A percentile compares a stretch with the other conserved stretches of the same genome.
phyloP scores from a whole-genome alignment of 2,113 vertebrate species.

The Mirounga angustirostris region DNA sequence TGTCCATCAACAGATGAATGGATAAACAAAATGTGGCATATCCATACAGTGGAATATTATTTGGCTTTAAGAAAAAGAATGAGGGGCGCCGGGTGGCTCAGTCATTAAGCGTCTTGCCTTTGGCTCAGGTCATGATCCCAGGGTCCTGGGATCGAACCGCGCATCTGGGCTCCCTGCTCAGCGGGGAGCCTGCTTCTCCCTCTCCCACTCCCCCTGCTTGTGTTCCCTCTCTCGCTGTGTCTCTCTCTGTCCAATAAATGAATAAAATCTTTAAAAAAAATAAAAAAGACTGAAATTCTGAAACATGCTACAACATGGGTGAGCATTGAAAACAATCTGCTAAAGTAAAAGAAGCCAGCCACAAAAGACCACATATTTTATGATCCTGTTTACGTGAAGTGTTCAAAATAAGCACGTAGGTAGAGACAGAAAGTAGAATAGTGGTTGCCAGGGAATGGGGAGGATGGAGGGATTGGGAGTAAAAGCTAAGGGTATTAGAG shows the following conservation, averaged over 20 bases:
- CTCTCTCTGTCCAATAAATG: neutral
- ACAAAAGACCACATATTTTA: conserved; percentile 1
- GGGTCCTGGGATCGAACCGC: neutral
- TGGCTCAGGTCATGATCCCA: neutral
- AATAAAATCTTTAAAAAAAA: neutral
- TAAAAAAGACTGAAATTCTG: neutral
- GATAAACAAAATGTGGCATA: neutral
- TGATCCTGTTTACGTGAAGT: neutral
- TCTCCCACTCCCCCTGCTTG: neutral
- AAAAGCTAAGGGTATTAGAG: neutral
- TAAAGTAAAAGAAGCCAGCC: neutral
- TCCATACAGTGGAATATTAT: neutral
- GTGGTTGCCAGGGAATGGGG: neutral
- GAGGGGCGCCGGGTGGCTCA: neutral
- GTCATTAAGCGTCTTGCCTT: neutral
- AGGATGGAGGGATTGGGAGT: neutral
- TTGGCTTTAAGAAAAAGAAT: conserved; percentile 1
- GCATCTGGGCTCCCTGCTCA: neutral
- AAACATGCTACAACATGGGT: neutral
- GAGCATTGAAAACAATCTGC: conserved; percentile 11
- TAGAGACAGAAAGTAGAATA: neutral
- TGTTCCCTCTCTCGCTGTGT: neutral
- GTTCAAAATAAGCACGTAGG: neutral
- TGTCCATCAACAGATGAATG: neutral
- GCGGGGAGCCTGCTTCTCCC: neutral